phyloP scores from a whole-genome alignment of 2,888 invertebrate species.

The Rotaria sp. region DNA sequence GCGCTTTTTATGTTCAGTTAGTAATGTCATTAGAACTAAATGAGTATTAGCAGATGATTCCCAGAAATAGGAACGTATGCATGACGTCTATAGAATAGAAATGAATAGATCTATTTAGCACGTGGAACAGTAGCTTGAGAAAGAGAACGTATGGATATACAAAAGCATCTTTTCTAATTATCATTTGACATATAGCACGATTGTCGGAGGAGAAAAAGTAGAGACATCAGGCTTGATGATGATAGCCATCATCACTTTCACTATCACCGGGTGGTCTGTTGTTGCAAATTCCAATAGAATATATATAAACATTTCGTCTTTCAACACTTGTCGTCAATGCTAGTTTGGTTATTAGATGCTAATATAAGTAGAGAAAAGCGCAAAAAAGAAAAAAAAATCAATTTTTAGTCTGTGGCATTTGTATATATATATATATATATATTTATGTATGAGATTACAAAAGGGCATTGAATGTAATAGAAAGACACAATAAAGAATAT shows the following conservation, averaged over 20 bases:
- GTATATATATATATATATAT: background rate
- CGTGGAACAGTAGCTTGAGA: constrained; percentile 10
- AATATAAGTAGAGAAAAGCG: background rate
- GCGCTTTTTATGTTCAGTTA: background rate
- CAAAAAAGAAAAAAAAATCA: background rate
- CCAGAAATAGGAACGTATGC: background rate
- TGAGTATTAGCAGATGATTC: background rate
- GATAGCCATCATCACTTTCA: background rate
- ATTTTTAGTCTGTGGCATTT: background rate
- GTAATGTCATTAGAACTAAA: background rate
- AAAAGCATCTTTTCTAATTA: constrained; percentile 6
- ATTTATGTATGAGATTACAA: background rate
- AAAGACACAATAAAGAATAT: background rate
- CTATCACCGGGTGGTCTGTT: background rate
- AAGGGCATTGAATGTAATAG: background rate
- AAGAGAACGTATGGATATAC: background rate
- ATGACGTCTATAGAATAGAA: background rate
- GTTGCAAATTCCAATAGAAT: background rate
- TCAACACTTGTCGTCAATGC: background rate
- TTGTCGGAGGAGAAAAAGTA: background rate
- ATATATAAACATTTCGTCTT: constrained; percentile 13
- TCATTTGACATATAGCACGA: constrained; percentile 24
- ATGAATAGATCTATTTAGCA: constrained; percentile 17
- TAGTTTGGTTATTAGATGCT: background rate
- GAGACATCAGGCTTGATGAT: background rate